Base-by-base conservation (phyloP, 2,797 vertebrate species). In the Mastacembelus armatus region DNA sequence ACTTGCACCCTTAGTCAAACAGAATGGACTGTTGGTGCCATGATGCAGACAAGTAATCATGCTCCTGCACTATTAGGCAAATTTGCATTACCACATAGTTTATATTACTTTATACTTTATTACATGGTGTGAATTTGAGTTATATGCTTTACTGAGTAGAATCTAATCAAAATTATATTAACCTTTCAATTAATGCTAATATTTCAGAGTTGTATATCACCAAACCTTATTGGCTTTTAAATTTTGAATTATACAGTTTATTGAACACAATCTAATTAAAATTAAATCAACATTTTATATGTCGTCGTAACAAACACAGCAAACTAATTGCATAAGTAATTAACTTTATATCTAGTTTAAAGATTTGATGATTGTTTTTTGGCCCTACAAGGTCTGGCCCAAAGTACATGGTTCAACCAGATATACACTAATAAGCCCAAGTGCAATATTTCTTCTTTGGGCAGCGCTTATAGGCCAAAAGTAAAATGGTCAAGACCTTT, bases 401-500 rank as follows among this genome's bases (percentile, higher is more conserved):
- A 33, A 22, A 42, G 19, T 21, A 45, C 30, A 49, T 50, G 12
- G 43, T 43, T 71, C 15, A 44, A 33, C 10, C 45, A 45, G 32
- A 49, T 39, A 24, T 35, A 36, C 21, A 40, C 38, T 42, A 27
- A 44, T 40, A 57, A 43, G 24, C 29, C 26, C 19, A 30, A 40
- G 21, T 44, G 6, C 15, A 42, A 27, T 26, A 15, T 27, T 26
- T 61, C 29, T 30, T 66, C 26, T 39, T 66, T 59, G 59, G 10
- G 22, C 48, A 71, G 43, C 60, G 50, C 38, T 66, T n/a, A 11
- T 48, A 48, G 21, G 10, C 16, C 55, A 66, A 51, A 4, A 1
- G 1, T 43, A 60, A 72, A 64, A 36, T 35, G 61, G 62, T 62
- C 30, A 66, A 16, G 5, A 18, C 65, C 51, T 77, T 40, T 33